A percentile compares a stretch with the other conserved stretches of the same genome.
Conservation (phyloP, 1,140 invertebrate genomes). For the Procambarus virginalis region DNA sequence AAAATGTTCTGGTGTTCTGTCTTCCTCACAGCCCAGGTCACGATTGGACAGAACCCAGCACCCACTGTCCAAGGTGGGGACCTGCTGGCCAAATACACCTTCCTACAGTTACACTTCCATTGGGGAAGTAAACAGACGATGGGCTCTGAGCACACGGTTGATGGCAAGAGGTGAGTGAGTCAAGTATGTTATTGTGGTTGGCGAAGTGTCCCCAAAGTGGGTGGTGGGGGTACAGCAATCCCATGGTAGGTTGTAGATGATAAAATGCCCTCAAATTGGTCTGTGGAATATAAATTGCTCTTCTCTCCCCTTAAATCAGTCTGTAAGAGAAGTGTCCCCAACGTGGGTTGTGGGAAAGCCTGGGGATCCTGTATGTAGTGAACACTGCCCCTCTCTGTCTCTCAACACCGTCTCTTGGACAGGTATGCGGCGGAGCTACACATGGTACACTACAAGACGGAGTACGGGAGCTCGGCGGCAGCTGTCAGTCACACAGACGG, state of each 20-base stretch:
- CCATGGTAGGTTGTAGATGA: not conserved
- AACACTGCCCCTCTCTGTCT: no score
- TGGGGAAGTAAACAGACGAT: constrained; percentile 75
- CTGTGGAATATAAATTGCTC: not conserved
- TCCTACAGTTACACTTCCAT: constrained; percentile 77
- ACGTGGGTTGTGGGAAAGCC: not conserved
- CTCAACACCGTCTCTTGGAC: not conserved
- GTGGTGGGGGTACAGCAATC: not conserved
- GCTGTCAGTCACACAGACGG: constrained; percentile 84
- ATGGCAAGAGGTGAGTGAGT: constrained; percentile 66
- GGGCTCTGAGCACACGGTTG: constrained; percentile 77
- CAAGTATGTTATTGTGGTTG: not conserved
- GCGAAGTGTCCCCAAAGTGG: not conserved
- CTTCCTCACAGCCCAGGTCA: constrained; percentile 9
- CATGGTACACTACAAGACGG: constrained; percentile 85
- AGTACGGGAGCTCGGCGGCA: constrained; percentile 81
- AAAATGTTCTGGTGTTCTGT: not conserved
- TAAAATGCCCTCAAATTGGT: not conserved
- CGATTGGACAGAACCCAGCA: not conserved
- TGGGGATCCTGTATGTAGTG: not conserved
- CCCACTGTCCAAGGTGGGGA: not conserved
- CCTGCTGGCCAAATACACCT: constrained; percentile 72
- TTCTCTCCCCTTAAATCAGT: no score
- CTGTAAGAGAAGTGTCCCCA: no score
- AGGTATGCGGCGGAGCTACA: constrained; percentile 85